phyloP scores from a whole-genome alignment of 2,113 vertebrate genomes.

The Vombatus ursinus region DNA sequence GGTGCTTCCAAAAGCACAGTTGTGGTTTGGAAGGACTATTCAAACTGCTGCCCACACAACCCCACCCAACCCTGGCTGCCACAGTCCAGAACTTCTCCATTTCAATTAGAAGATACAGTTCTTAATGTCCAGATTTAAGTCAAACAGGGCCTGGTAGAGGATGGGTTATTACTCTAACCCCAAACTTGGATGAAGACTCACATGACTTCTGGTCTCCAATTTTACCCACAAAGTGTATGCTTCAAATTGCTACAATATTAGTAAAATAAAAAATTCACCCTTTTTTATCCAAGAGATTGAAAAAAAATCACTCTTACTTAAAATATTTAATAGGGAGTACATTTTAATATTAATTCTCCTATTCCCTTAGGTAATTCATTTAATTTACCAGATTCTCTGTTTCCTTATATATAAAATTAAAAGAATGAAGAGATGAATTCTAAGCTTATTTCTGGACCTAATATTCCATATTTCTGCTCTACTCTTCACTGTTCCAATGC shows the following conservation, averaged over 20 bases:
- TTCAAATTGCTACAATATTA: background rate
- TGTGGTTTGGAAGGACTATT: slow-evolving; percentile 52
- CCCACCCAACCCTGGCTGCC: background rate
- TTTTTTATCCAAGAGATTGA: background rate
- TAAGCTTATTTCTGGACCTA: background rate
- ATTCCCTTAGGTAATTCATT: background rate
- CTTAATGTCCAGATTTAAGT: slow-evolving; percentile 46
- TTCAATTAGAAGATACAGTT: slow-evolving; percentile 26
- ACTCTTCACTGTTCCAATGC: background rate
- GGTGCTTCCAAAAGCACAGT: slow-evolving; percentile 45
- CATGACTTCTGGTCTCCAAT: background rate
- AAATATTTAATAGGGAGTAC: background rate
- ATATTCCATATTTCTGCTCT: background rate
- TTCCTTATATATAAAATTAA: background rate
- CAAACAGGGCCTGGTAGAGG: background rate
- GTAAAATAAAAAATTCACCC: background rate
- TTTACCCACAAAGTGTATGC: background rate
- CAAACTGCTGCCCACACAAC: slow-evolving; percentile 19
- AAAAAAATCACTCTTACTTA: background rate
- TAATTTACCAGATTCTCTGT: background rate
- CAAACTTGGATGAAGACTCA: background rate
- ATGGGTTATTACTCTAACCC: background rate
- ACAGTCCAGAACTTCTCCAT: slow-evolving; percentile 25
- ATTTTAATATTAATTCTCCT: background rate
- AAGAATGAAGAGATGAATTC: background rate